phyloP scores from a whole-genome alignment of 2,797 vertebrate genomes.

The Enteromius afrohamiltoni region DNA sequence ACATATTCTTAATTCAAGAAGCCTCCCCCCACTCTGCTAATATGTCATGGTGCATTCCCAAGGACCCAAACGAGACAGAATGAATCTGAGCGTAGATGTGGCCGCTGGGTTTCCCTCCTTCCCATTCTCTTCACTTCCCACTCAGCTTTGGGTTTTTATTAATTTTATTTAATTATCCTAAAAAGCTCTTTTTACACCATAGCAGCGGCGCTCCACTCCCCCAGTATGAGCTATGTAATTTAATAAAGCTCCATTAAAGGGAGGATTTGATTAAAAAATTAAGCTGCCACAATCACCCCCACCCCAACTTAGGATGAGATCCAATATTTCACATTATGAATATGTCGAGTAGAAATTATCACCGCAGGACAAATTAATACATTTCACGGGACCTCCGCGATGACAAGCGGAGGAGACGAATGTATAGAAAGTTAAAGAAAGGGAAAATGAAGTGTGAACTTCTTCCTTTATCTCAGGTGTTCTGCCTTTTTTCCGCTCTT shows the following conservation, averaged over 20 bases:
- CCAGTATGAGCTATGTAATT: conserved; percentile 84
- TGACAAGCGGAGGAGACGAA: conserved; percentile 59
- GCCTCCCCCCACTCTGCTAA: conserved; percentile 65
- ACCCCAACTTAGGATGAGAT: conserved; percentile 73
- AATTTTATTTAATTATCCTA: conserved; percentile 86
- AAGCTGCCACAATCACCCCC: conserved; percentile 79
- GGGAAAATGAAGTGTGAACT: conserved; percentile 60
- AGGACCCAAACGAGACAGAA: conserved; percentile 71
- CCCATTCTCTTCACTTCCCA: conserved; percentile 69
- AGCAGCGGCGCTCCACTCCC: conserved; percentile 73
- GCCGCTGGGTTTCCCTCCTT: conserved; percentile 69
- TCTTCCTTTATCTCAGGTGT: conserved; percentile 64
- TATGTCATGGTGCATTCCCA: conserved; percentile 72
- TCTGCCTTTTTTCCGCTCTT: not conserved
- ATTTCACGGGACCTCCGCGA: conserved; percentile 72
- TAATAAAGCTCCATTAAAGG: conserved; percentile 86
- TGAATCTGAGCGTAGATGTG: conserved; percentile 73
- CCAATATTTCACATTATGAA: conserved; percentile 83
- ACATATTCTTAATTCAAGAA: conserved; percentile 61
- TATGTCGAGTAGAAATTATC: conserved; percentile 82
- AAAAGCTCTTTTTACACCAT: conserved; percentile 71
- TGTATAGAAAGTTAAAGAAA: conserved; percentile 46
- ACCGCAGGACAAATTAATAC: conserved; percentile 81
- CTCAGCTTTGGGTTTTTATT: conserved; percentile 71
- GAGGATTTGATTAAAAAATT: conserved; percentile 87